phyloP scores from a whole-genome alignment of 2,113 vertebrate species.

The Pipa parva region DNA sequence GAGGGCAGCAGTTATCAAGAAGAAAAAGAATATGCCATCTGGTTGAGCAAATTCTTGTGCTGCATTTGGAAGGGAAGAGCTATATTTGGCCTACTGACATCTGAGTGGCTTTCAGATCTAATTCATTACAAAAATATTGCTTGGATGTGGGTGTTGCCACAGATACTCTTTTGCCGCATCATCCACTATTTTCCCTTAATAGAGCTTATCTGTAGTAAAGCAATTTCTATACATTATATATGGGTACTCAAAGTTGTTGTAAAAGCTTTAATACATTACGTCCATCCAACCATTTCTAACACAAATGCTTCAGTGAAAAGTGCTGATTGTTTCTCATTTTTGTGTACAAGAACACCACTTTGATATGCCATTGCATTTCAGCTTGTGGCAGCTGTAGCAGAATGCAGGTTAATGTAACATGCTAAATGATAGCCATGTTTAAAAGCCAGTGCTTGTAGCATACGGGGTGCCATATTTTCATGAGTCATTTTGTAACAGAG shows the following conservation, averaged over 20 bases:
- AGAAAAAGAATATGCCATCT: background rate
- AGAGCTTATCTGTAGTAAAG: constrained; percentile 20
- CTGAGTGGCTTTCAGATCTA: constrained; percentile 34
- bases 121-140: constrained; percentile 37
- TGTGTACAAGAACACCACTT: background rate
- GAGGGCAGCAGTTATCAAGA: constrained; percentile 19
- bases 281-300: constrained; percentile 25
- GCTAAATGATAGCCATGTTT: no score
- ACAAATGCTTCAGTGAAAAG: constrained; percentile 11
- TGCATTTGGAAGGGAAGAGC: constrained; percentile 16
- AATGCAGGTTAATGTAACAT: background rate
- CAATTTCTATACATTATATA: constrained; percentile 41
- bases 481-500: no score
- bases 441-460: no score
- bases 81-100: constrained; percentile 37
- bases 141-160: constrained; percentile 22
- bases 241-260: constrained; percentile 32
- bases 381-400: background rate
- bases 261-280: constrained; percentile 31
- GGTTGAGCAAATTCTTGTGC: constrained; percentile 20
- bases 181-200: constrained; percentile 23
- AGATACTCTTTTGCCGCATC: constrained; percentile 13
- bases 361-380: constrained; percentile 8
- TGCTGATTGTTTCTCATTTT: constrained; percentile 9
- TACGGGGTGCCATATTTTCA: no score